These are phyloP conservation scores for Harmothoe impar DNA, from an alignment of 2,888 invertebrate species.

Conservation along the genomic window DNA sequence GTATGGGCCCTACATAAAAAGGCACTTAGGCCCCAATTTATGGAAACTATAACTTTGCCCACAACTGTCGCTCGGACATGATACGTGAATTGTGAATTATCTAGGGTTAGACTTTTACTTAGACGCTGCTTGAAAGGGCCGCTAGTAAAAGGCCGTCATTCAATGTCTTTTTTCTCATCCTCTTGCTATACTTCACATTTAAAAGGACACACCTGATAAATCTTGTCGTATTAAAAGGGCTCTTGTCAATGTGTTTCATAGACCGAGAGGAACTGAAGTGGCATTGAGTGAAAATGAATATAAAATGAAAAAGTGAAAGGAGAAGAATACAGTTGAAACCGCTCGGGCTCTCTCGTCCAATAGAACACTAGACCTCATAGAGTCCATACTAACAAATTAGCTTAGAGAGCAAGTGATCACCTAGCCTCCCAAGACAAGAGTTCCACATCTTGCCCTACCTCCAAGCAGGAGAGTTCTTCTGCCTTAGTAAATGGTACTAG, in stretches of 20 bases:
- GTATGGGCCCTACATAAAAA: not conserved
- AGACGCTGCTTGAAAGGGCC: not conserved
- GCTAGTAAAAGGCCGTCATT: not conserved
- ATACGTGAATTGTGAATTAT: not conserved
- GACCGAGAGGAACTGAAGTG: no score
- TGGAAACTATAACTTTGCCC: slow-evolving; percentile 11
- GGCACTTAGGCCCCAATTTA: not conserved
- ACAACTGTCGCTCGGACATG: not conserved
- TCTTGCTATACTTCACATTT: no score
- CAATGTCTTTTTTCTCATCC: no score
- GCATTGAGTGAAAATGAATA: no score
- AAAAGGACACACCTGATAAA: no score
- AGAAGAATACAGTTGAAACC: no score
- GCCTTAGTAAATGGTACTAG: not conserved
- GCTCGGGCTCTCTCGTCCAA: no score
- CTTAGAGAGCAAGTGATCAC: no score
- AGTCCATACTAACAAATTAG: slow-evolving; percentile 11
- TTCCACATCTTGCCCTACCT: not conserved
- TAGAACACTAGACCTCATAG: not conserved
- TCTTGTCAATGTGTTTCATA: no score
- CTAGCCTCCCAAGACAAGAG: no score
- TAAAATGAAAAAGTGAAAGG: no score
- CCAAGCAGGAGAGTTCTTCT: not conserved
- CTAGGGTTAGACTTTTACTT: not conserved
- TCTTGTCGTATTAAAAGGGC: no score